Percentiles rank a stretch among this genome's conserved stretches.
These are phyloP conservation scores for Colaptes auratus DNA, from an alignment of 2,113 vertebrate species.

Conservation along the genomic window DNA sequence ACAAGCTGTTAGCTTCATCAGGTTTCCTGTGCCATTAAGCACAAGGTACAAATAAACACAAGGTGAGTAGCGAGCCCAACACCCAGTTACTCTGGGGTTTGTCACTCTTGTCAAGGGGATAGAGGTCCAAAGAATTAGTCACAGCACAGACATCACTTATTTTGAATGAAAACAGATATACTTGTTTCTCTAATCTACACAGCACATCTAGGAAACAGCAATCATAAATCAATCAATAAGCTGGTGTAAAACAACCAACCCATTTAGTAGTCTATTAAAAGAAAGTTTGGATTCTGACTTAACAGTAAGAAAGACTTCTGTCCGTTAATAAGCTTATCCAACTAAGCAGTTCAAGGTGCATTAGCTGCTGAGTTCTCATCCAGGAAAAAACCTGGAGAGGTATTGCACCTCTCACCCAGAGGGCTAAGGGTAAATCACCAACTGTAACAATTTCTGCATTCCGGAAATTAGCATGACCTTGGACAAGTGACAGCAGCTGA, in stretches of 20 bases:
- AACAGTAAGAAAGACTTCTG: constrained; percentile 29
- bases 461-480: constrained; percentile 2
- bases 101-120: not conserved
- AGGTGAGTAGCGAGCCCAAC: not conserved
- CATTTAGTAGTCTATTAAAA: constrained; percentile 65
- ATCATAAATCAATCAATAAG: constrained; percentile 12
- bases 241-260: constrained; percentile 29
- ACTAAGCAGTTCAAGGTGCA: constrained; percentile 63
- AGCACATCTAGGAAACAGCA: not conserved
- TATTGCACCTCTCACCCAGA: not conserved
- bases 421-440: not conserved
- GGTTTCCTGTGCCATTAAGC: not conserved
- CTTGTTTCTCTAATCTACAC: not conserved
- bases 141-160: not conserved
- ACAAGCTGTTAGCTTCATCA: accelerated
- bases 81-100: not conserved
- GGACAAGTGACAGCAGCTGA: not conserved
- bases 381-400: not conserved
- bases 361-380: constrained; percentile 18
- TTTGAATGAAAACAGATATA: not conserved
- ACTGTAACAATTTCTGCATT: not conserved
- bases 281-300: constrained; percentile 61
- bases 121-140: not conserved
- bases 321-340: constrained; percentile 64
- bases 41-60: not conserved